phyloP scores from a whole-genome alignment of 2,797 vertebrate species.

The Eurystomus glaucurus region DNA sequence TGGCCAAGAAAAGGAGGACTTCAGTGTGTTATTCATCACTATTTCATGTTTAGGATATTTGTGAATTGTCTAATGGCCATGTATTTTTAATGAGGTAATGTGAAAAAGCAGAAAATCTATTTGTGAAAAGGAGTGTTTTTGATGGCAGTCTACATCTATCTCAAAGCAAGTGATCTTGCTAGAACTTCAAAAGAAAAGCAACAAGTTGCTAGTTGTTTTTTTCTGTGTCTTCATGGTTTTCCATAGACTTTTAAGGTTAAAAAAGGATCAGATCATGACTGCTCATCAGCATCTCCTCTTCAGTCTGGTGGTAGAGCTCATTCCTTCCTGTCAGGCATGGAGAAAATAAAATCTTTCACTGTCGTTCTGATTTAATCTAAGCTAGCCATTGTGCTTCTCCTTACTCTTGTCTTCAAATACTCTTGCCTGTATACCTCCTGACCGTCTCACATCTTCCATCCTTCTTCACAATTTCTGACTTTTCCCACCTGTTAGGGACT shows the following conservation, averaged over 20 bases:
- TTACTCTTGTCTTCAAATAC: not conserved
- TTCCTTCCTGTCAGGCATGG: not conserved
- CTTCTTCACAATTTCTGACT: not conserved
- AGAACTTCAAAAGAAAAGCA: not conserved
- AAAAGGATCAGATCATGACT: not conserved
- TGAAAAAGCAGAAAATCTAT: not conserved
- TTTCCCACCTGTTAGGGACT: not conserved
- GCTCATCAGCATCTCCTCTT: not conserved
- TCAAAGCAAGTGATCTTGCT: not conserved
- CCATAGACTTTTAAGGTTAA: not conserved
- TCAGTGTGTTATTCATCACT: not conserved
- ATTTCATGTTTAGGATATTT: not conserved
- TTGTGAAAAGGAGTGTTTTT: not conserved
- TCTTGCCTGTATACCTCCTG: not conserved
- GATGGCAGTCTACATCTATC: not conserved
- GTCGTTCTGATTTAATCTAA: not conserved
- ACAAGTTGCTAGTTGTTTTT: not conserved
- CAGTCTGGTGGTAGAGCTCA: fast-evolving
- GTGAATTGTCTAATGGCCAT: not conserved
- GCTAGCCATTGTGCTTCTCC: not conserved
- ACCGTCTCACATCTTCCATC: not conserved
- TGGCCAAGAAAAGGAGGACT: not conserved
- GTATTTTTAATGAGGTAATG: not conserved
- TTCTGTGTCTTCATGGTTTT: not conserved
- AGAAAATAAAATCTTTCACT: not conserved